Evolutionary conservation across 2,797 vertebrate species (phyloP), one percentile per base, ranked within the genome.

Genomic region (Mionectes olivaceus): DNA sequence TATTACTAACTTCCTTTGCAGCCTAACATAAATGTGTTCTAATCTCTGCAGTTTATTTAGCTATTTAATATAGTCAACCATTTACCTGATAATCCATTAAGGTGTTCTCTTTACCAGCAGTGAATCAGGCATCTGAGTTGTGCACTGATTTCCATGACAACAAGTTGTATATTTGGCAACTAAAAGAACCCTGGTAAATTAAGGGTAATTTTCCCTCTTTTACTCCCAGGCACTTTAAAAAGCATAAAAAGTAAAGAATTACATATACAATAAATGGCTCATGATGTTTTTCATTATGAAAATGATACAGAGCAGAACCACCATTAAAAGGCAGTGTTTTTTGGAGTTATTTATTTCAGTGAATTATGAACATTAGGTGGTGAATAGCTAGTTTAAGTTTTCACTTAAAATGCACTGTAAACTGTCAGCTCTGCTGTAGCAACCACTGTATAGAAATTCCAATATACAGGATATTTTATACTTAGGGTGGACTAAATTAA

Each of bases 81-180:
- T 63, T 92, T 71, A 89, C 69, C 37, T n/a, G 9, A 47, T 30
- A 93, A 81, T 63, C 60, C 74, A 65, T 87, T 83, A 71, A 91
- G 74, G 74, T 44, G n/a, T n/a, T 89, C 43, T 44, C 61, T 97
- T 95, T 83, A 93, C 61, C 33, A 60, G 68, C 67, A 89, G 61
- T 22, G 13, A 96, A 87, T 95, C 85, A 89, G 55, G 60, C 65
- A 23, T 44, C 43, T 1, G 28, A 85, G 41, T 23, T 81, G 37
- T 52, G 87, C 68, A 24, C 82, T 74, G 50, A 96, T 97, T 82
- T 92, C 89, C 80, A 93, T 44, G 64, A 90, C 43, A 96, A 97
- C 92, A 69, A 81, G 67, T 37, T 90, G 57, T 55, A 33, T 19
- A 79, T 92, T 85, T 80, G 81, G 65, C 53, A 89, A 96, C 83